These are phyloP conservation scores for Synergus laeviventris DNA, from an alignment of 2,888 invertebrate genomes.

Conservation along the genomic window DNA sequence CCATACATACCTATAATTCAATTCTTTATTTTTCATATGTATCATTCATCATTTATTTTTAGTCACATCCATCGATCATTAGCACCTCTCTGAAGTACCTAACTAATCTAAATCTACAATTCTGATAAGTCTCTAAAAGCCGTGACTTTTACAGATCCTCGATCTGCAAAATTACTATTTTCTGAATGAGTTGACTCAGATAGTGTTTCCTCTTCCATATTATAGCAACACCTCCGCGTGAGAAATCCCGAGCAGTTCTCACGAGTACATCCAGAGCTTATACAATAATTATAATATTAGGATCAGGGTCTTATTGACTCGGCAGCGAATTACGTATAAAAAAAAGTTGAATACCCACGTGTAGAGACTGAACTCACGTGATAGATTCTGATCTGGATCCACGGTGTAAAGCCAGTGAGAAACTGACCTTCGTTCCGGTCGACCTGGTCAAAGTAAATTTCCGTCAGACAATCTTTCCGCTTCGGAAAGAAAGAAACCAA, in stretches of 20 bases:
- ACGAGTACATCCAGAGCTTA: slow-evolving; percentile 31
- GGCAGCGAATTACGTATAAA: not conserved
- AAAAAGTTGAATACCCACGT: not conserved
- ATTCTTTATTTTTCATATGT: too few species aligned
- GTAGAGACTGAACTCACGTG: not conserved
- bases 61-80: not conserved
- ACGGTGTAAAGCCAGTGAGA: slow-evolving; percentile 23
- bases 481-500: not conserved
- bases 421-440: slow-evolving; percentile 36
- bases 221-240: slow-evolving; percentile 4
- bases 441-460: slow-evolving; percentile 33
- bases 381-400: not conserved
- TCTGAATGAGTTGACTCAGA: slow-evolving; percentile 30
- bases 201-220: not conserved
- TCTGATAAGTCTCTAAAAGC: not conserved
- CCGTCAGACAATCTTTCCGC: slow-evolving; percentile 22
- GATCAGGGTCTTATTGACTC: slow-evolving; percentile 19
- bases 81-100: not conserved
- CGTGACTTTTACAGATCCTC: not conserved
- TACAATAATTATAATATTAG: slow-evolving; percentile 23
- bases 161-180: not conserved
- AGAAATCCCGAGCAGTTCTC: slow-evolving; percentile 20
- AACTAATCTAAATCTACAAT: not conserved
- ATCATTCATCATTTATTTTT: too few species aligned
- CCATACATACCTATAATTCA: too few species aligned